Evolutionary conservation across 2,797 vertebrate species (phyloP).

Genomic region (Galaxias olidus): DNA sequence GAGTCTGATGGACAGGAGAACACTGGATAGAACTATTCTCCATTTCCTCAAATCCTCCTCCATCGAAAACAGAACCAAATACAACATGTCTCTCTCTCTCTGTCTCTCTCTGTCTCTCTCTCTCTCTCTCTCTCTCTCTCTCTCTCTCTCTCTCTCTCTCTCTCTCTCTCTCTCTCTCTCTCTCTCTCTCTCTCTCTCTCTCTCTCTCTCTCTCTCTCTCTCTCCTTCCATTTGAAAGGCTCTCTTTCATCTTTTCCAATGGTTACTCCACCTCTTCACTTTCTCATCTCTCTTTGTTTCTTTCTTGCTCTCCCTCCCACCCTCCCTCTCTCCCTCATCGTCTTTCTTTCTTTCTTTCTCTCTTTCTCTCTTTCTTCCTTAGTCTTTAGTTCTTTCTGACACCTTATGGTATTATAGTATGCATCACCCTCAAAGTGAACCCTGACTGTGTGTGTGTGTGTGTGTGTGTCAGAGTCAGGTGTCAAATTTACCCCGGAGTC

Average conservation of each 20-base stretch:
- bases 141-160: not conserved
- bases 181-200: not conserved
- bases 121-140: not conserved
- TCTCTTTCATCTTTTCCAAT: not conserved
- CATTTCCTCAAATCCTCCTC: no score
- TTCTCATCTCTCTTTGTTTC: not conserved
- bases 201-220: not conserved
- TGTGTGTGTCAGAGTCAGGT: not conserved
- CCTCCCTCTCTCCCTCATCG: not conserved
- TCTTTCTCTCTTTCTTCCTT: not conserved
- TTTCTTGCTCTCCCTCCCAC: not conserved
- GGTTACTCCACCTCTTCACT: not conserved
- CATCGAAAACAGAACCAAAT: no score
- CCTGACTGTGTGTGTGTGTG: conserved; percentile 1
- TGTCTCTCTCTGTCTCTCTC: not conserved
- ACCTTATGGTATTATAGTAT: no score
- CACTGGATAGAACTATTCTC: no score
- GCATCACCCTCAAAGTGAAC: not conserved
- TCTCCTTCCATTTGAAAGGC: not conserved
- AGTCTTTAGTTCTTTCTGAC: not conserved
- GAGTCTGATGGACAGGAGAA: no score
- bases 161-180: not conserved
- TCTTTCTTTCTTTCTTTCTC: not conserved
- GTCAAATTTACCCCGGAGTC: conserved; percentile 2
- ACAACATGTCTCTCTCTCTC: no score